Base-by-base conservation (phyloP, 2,113 vertebrate genomes). In the Sinocyclocheilus grahami region DNA sequence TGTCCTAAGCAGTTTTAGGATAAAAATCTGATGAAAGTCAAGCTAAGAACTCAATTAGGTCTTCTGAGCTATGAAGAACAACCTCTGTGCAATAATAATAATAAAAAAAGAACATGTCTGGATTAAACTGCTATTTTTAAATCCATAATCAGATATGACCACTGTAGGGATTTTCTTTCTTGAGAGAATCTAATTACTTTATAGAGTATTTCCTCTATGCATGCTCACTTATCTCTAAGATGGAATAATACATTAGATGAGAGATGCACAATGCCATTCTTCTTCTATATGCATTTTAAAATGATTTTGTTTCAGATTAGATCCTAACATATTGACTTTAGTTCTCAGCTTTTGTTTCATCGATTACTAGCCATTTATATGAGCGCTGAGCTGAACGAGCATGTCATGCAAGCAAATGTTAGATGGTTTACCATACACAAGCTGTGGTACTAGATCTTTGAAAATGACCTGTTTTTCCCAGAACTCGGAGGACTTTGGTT, bases 401-500 rank as follows among this genome's bases (percentile, higher is more conserved):
- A 13, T 53, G 76, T 76, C 74, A 51, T 76, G 42, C 74, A 27
- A 51, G 51, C n/a, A 78, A 78, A 78, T 74, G 46, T 39, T 62
- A 55, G 33, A 48, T 22, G 65, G 78, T 71, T n/a, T 82, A 62
- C 74, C 58, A 33, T 77, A 76, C 62, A 62, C 80, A 74, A 65
- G 78, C 76, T 75, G 80, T 16, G 75, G 71, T 53, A 13, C 24
- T 79, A 85, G 85, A 84, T 86, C 84, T 90, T 81, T 24, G 46
- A 85, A 85, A 85, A 69, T 88, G 83, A 87, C 89, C 87, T 69
- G 69, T 76, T 85, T 88, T 87, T 83, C 69, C 75, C 77, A 46
- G 82, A 82, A 87, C 86, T 89, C 85, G 27, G 84, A 87, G 83
- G 83, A 88, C 62, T 89, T 72, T 87, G 86, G 87, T 90, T 84